Evolutionary conservation across 2,797 vertebrate species (phyloP).

Genomic region (Crenuchus spilurus): DNA sequence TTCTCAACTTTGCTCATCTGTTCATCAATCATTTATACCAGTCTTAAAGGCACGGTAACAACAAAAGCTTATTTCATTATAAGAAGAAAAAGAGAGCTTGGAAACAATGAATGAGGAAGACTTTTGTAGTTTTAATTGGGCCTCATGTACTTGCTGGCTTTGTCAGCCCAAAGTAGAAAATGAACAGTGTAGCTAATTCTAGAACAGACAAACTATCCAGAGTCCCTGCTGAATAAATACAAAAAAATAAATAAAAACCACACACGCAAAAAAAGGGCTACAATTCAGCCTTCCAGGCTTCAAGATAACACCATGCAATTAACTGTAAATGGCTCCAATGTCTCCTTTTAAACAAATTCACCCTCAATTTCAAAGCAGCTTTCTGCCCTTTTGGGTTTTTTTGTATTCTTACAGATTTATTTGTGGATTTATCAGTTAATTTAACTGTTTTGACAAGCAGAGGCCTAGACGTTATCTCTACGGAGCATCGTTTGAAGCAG

Average conservation of each 20-base stretch:
- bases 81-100: no score
- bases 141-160: no score
- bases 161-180: background rate
- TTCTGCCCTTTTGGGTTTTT: slow-evolving; percentile 25
- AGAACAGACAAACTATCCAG: background rate
- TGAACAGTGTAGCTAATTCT: background rate
- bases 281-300: background rate
- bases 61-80: no score
- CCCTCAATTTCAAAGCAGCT: slow-evolving; percentile 15
- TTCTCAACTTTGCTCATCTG: no score
- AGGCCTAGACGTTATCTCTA: slow-evolving; percentile 11
- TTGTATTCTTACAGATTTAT: slow-evolving; percentile 17
- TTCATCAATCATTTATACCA: no score
- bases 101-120: no score
- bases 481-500: background rate
- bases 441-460: slow-evolving; percentile 29
- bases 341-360: background rate
- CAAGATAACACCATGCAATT: background rate
- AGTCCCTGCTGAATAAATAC: background rate
- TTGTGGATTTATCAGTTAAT: slow-evolving; percentile 21
- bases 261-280: background rate
- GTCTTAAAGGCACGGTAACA: no score
- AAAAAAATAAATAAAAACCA: background rate
- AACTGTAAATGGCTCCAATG: background rate
- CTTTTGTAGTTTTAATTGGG: no score